Evolutionary conservation across 2,797 vertebrate genomes (phyloP).

Genomic region (Chelidonichthys spinosus): DNA sequence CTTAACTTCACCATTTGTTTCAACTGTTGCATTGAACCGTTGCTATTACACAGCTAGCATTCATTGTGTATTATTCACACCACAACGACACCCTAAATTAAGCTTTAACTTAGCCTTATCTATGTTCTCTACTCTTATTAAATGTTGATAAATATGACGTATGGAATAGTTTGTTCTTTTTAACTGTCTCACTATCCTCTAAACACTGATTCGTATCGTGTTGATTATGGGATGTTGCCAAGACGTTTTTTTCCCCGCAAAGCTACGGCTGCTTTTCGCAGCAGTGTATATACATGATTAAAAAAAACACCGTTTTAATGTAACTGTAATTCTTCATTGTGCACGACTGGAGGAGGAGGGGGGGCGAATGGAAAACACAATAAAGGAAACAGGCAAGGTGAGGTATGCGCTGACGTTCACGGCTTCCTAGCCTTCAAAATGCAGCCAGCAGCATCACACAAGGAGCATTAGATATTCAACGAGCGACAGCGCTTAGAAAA

Average conservation of each 20-base stretch:
- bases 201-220: constrained; percentile 17
- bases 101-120: neutral
- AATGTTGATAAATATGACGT: neutral
- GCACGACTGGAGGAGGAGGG: constrained; percentile 44
- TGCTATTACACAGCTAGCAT: neutral
- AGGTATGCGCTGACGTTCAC: constrained; percentile 75
- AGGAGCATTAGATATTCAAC: constrained; percentile 75
- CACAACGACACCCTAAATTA: neutral
- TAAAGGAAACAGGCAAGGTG: constrained; percentile 79
- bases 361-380: constrained; percentile 71
- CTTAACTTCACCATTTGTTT: constrained; percentile 42
- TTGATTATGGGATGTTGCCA: constrained; percentile 19
- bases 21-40: constrained; percentile 4
- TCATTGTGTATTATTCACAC: neutral
- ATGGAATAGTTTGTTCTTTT: neutral
- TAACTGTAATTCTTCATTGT: constrained; percentile 61
- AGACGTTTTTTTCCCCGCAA: constrained; percentile 21
- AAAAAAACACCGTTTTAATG: constrained; percentile 46
- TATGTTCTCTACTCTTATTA: neutral
- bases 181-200: neutral
- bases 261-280: constrained; percentile 22
- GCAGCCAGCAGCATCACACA: constrained; percentile 71
- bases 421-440: constrained; percentile 68
- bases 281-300: constrained; percentile 32
- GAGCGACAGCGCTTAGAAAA: constrained; percentile 74